Percentiles rank a stretch among this genome's conserved stretches.
phyloP scores from a whole-genome alignment of 2,797 vertebrate species.

The Sebastes jordani region DNA sequence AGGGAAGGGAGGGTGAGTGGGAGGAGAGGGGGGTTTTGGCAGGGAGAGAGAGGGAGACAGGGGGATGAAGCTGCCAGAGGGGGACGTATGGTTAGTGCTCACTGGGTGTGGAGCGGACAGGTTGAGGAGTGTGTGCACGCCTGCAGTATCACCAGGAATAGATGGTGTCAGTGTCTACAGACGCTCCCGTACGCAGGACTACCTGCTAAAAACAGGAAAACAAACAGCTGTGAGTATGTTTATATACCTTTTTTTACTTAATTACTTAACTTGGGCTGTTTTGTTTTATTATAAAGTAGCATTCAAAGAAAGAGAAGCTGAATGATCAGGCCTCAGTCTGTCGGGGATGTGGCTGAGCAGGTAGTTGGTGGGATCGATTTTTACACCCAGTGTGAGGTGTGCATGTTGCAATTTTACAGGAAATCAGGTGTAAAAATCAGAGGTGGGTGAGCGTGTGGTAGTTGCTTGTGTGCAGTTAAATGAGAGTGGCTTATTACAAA shows the following conservation, averaged over 20 bases:
- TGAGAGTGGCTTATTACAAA: neutral
- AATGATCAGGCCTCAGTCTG: neutral
- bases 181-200: constrained; percentile 12
- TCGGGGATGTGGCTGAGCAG: neutral
- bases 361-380: neutral
- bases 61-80: constrained; percentile 58
- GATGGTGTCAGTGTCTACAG: constrained; percentile 32
- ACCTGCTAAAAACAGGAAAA: constrained; percentile 22
- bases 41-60: constrained; percentile 45
- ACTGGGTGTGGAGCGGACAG: constrained; percentile 70
- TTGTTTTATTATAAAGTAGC: constrained; percentile 3
- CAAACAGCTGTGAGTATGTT: constrained; percentile 64
- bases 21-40: constrained; percentile 30
- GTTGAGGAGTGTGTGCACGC: constrained; percentile 57
- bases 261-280: neutral
- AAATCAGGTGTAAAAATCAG: neutral
- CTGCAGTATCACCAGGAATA: constrained; percentile 38
- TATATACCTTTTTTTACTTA: neutral
- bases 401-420: neutral
- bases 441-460: neutral
- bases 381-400: neutral
- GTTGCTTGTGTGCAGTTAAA: neutral
- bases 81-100: constrained; percentile 72
- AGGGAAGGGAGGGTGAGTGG: constrained; percentile 18
- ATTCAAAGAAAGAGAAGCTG: neutral